These are phyloP conservation scores for Cantharis rufa DNA, from an alignment of 2,888 invertebrate species.

Conservation along the genomic window DNA sequence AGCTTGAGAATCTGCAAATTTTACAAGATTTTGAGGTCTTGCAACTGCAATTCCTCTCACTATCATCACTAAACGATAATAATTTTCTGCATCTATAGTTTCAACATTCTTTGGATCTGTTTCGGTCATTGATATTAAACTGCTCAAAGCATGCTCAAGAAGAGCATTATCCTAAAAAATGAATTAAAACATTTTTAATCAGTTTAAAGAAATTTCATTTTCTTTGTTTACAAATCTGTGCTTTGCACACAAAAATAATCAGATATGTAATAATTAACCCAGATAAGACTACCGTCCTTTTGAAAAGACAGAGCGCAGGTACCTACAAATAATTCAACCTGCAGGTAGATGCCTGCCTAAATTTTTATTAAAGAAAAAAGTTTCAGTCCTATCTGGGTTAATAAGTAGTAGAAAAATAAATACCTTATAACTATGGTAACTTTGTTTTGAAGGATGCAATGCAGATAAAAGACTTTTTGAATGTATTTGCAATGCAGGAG, in stretches of 20 bases:
- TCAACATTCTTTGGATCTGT: slow-evolving; percentile 61
- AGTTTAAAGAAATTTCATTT: neutral
- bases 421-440: slow-evolving; percentile 83
- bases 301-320: too few relatives aligned
- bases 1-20: slow-evolving; percentile 66
- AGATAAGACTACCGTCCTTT: too few relatives aligned
- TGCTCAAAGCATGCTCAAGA: slow-evolving; percentile 73
- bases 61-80: slow-evolving; percentile 81
- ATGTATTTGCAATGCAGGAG: slow-evolving; percentile 72
- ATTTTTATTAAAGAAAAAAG: too few relatives aligned
- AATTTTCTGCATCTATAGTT: slow-evolving; percentile 87
- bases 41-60: slow-evolving; percentile 84
- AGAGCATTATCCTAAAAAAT: slow-evolving; percentile 76
- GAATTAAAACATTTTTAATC: neutral
- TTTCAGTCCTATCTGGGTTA: too few relatives aligned
- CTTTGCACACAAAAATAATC: too few relatives aligned
- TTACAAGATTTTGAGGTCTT: slow-evolving; percentile 78
- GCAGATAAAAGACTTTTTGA: slow-evolving; percentile 85
- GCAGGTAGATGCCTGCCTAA: too few relatives aligned
- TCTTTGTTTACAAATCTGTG: neutral
- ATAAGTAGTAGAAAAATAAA: slow-evolving; percentile 48
- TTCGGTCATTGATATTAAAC: slow-evolving; percentile 68
- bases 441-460: slow-evolving; percentile 70
- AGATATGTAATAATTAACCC: too few relatives aligned
- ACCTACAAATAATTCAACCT: too few relatives aligned